These are phyloP conservation scores for Amyelois transitella DNA, from an alignment of 1,140 invertebrate species.

Conservation along the genomic window DNA sequence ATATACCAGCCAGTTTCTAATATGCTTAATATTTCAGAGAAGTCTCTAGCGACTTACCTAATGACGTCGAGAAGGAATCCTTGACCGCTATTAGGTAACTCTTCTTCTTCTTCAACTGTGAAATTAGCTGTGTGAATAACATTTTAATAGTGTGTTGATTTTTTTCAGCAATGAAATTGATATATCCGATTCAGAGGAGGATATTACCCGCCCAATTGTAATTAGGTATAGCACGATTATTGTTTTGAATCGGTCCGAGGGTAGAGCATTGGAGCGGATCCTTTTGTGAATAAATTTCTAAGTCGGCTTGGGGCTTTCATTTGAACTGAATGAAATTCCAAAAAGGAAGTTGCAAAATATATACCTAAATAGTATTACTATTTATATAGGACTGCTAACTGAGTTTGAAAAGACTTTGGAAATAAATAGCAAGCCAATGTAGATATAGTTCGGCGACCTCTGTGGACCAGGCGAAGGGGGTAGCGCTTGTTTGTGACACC, in stretches of 20 bases:
- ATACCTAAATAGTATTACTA: too few relatives aligned
- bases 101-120: neutral
- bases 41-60: conserved; percentile 26
- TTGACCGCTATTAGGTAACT: conserved; percentile 52
- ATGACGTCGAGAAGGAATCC: conserved; percentile 32
- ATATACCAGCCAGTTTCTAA: neutral
- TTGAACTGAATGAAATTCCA: neutral
- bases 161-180: conserved; percentile 68
- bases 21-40: conserved; percentile 50
- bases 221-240: conserved; percentile 41
- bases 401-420: too few relatives aligned
- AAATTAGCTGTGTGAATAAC: conserved; percentile 23
- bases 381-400: too few relatives aligned
- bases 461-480: too few relatives aligned
- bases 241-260: conserved; percentile 17
- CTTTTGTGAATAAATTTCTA: conserved; percentile 29
- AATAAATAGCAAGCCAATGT: too few relatives aligned
- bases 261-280: conserved; percentile 11
- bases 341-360: too few relatives aligned
- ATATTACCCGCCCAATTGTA: conserved; percentile 19
- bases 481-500: too few relatives aligned
- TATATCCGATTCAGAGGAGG: conserved; percentile 40
- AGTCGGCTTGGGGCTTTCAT: neutral
- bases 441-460: too few relatives aligned
- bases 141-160: conserved; percentile 37